These are phyloP conservation scores for Drosophila paulistorum DNA, from an alignment of 1,140 invertebrate genomes.

Conservation along the genomic window DNA sequence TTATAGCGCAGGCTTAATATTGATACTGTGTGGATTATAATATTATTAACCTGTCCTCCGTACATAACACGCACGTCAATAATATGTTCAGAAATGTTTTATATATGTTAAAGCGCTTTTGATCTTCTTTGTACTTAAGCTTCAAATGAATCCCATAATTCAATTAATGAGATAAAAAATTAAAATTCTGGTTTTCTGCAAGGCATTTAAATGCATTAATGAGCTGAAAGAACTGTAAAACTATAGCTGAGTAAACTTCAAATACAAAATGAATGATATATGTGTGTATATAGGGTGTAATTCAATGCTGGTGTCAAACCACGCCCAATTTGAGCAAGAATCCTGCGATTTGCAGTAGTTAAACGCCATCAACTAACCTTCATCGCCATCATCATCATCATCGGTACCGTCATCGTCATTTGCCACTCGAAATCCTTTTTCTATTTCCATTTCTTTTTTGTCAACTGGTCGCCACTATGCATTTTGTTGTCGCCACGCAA, in stretches of 20 bases:
- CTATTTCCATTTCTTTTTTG: neutral
- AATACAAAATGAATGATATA: neutral
- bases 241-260: neutral
- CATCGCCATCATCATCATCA: neutral
- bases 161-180: no score
- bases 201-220: no score
- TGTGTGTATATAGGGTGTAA: constrained; percentile 14
- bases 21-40: no score
- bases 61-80: no score
- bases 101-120: no score
- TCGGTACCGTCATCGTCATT: constrained; percentile 4
- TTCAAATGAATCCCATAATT: no score
- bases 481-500: constrained; percentile 40
- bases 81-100: no score
- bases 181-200: no score
- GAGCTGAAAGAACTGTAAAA: neutral
- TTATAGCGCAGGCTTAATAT: no score
- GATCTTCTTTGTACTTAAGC: no score
- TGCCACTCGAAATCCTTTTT: constrained; percentile 34
- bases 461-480: constrained; percentile 11
- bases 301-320: neutral
- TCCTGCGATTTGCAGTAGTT: constrained; percentile 47
- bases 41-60: no score
- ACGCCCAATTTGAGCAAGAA: neutral
- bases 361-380: constrained; percentile 22